These are phyloP conservation scores for Polylopha cassiicola DNA, from an alignment of 2,888 invertebrate species.

Conservation along the genomic window DNA sequence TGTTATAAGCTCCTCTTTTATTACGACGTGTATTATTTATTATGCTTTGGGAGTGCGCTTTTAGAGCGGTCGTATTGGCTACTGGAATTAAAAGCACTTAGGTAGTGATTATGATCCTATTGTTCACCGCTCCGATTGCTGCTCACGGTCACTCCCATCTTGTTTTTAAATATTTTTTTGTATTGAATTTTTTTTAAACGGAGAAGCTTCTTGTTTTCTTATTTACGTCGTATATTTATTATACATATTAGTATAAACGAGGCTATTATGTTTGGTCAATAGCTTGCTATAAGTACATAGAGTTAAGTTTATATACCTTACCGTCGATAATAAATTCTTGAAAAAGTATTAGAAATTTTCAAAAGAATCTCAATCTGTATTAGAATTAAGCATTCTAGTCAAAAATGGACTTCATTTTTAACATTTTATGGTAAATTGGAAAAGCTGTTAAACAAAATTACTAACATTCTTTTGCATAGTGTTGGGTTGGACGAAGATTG, in stretches of 20 bases:
- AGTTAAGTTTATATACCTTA: slow-evolving; percentile 52
- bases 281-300: slow-evolving; percentile 48
- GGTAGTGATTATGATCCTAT: too few relatives aligned
- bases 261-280: slow-evolving; percentile 56
- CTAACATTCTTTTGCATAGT: slow-evolving; percentile 11
- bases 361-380: slow-evolving; percentile 75
- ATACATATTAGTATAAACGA: slow-evolving; percentile 36
- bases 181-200: too few relatives aligned
- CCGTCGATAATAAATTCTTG: slow-evolving; percentile 46
- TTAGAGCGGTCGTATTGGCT: too few relatives aligned
- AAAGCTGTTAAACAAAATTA: slow-evolving; percentile 12
- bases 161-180: too few relatives aligned
- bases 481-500: slow-evolving; percentile 13
- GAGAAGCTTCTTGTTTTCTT: slow-evolving; percentile 5
- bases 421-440: slow-evolving; percentile 33
- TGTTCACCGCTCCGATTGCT: too few relatives aligned
- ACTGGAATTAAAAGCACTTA: too few relatives aligned
- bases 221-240: slow-evolving; percentile 21
- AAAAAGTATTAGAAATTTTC: slow-evolving; percentile 67
- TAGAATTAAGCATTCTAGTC: slow-evolving; percentile 74
- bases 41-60: too few relatives aligned
- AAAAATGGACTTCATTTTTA: slow-evolving; percentile 64
- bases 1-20: too few relatives aligned
- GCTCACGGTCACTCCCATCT: too few relatives aligned
- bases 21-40: too few relatives aligned